phyloP scores from a whole-genome alignment of 2,113 vertebrate genomes.

The Sylvilagus bachmani region DNA sequence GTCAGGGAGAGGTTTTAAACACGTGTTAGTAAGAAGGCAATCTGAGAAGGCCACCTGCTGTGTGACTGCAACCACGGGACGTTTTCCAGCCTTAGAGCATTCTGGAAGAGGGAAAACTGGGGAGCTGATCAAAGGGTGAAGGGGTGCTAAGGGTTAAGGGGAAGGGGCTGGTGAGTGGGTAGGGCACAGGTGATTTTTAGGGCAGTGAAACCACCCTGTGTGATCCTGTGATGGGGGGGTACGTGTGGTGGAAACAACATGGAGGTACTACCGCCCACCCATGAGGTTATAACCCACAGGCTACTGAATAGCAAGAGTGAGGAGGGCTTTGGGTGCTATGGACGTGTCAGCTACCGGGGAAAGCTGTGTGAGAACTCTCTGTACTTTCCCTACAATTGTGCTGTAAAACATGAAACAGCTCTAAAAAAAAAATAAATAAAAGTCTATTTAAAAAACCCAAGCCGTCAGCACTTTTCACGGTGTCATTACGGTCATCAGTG shows the following conservation, averaged over 20 bases:
- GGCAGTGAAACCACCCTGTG: background rate
- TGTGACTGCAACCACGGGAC: no score
- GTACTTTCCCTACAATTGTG: background rate
- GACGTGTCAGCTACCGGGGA: rapidly evolving
- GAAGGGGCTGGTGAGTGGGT: background rate
- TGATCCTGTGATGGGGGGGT: rapidly evolving
- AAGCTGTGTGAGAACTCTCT: background rate
- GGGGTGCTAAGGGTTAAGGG: background rate
- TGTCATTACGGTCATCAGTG: background rate
- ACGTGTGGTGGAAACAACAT: no score
- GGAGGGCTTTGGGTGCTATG: background rate
- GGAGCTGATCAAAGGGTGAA: background rate
- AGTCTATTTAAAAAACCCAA: no score
- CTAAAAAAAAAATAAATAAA: background rate
- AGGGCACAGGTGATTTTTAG: no score
- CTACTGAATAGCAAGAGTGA: rapidly evolving
- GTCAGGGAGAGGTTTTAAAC: background rate
- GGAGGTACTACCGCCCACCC: no score
- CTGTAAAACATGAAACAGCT: background rate
- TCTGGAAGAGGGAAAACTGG: background rate
- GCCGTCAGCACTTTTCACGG: background rate
- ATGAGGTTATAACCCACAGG: background rate
- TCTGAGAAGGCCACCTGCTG: rapidly evolving
- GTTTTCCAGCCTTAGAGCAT: rapidly evolving
- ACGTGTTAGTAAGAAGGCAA: background rate